Evolutionary conservation across 2,888 invertebrate species (phyloP).

Genomic region (Cataglyphis albicans): DNA sequence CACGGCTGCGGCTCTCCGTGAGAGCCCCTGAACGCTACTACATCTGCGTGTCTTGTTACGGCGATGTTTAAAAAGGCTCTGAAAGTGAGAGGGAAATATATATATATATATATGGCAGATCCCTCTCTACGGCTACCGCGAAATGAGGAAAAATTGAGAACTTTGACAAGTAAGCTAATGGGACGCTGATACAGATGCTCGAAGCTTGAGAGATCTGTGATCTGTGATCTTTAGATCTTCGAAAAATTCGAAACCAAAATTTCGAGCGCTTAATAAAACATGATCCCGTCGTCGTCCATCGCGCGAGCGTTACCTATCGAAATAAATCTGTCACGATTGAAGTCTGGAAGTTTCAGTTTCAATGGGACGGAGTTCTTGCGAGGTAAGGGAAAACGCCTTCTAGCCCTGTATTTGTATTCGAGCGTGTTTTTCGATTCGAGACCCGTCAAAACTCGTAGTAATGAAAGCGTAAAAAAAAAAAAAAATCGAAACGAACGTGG

Average conservation of each 20-base stretch:
- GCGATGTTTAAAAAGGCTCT: conserved; percentile 54
- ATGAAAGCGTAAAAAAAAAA: not conserved
- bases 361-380: not conserved
- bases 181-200: not conserved
- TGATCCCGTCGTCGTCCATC: not conserved
- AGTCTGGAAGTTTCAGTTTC: not conserved
- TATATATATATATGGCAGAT: not conserved
- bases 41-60: conserved; percentile 80
- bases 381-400: conserved; percentile 8
- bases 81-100: not conserved
- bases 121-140: not conserved
- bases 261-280: conserved; percentile 14
- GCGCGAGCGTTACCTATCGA: not conserved
- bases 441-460: conserved; percentile 1
- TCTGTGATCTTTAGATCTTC: not conserved
- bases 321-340: conserved; percentile 2
- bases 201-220: not conserved
- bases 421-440: not conserved
- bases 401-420: conserved; percentile 24
- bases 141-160: not conserved
- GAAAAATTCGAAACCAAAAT: not conserved
- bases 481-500: not conserved
- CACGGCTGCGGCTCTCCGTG: conserved; percentile 73
- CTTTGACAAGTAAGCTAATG: conserved; percentile 69
- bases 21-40: conserved; percentile 73